Evolutionary conservation across 1,140 invertebrate species (phyloP).

Genomic region (Thaumetopoea pityocampa): DNA sequence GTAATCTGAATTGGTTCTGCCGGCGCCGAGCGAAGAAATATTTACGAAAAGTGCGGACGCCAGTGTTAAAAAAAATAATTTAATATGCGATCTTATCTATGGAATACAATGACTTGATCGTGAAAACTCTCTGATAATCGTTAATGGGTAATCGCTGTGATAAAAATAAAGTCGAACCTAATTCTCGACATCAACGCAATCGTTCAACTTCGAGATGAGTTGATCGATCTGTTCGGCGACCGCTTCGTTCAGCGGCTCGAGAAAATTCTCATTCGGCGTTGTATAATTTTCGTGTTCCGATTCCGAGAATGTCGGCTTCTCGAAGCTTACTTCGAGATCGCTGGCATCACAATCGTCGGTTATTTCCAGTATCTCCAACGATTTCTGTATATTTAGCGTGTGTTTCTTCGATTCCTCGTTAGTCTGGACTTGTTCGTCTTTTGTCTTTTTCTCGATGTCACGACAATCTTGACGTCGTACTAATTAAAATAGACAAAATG

Average conservation of each 20-base stretch:
- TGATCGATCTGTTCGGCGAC: conserved; percentile 65
- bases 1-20: too few relatives aligned
- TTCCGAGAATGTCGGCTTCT: conserved; percentile 41
- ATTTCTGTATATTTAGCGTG: conserved; percentile 38
- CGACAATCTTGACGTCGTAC: too few relatives aligned
- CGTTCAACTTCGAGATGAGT: conserved; percentile 53
- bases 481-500: too few relatives aligned
- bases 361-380: conserved; percentile 51
- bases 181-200: conserved; percentile 31
- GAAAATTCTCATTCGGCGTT: conserved; percentile 50
- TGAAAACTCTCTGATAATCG: too few relatives aligned
- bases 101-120: too few relatives aligned
- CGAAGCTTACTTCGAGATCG: conserved; percentile 47
- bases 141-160: too few relatives aligned
- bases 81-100: too few relatives aligned
- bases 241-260: conserved; percentile 56
- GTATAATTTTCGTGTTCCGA: conserved; percentile 46
- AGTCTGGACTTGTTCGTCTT: conserved; percentile 41
- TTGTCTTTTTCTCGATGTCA: conserved; percentile 35
- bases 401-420: conserved; percentile 25
- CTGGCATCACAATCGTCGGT: conserved; percentile 26
- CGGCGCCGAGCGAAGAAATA: too few relatives aligned
- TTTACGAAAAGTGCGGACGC: too few relatives aligned
- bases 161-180: conserved; percentile 1
- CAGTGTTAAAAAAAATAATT: too few relatives aligned